These are phyloP conservation scores for Blera fallax DNA, from an alignment of 2,888 invertebrate species.

Conservation along the genomic window DNA sequence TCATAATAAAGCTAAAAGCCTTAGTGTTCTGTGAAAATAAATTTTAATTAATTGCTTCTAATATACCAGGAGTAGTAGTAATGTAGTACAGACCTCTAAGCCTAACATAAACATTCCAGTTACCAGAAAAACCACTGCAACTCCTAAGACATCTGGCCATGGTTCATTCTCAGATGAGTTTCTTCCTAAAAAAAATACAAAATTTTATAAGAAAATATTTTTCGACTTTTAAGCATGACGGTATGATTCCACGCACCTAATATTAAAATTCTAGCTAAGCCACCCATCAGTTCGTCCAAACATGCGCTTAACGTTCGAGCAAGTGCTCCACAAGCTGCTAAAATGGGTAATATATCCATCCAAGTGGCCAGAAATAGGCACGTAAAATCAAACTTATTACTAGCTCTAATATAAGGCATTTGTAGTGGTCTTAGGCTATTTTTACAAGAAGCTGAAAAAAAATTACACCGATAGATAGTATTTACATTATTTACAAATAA, in stretches of 20 bases:
- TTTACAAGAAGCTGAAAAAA: slow-evolving; percentile 79
- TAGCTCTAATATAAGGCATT: slow-evolving; percentile 81
- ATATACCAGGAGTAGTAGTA: neutral
- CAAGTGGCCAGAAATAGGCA: slow-evolving; percentile 83
- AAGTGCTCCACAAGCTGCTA: slow-evolving; percentile 83
- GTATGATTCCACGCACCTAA: slow-evolving; percentile 79
- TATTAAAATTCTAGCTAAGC: slow-evolving; percentile 83
- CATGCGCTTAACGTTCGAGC: slow-evolving; percentile 84
- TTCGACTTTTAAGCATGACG: neutral
- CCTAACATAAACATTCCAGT: slow-evolving; percentile 84
- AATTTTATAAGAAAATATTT: neutral
- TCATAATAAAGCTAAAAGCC: slow-evolving; percentile 81
- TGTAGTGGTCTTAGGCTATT: slow-evolving; percentile 80
- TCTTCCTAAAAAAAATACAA: slow-evolving; percentile 77
- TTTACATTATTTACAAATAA: slow-evolving; percentile 8
- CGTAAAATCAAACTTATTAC: slow-evolving; percentile 81
- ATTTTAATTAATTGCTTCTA: neutral
- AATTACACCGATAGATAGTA: slow-evolving; percentile 14
- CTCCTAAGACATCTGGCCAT: slow-evolving; percentile 84
- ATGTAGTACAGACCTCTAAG: slow-evolving; percentile 82
- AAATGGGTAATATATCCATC: slow-evolving; percentile 83
- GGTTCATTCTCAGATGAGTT: slow-evolving; percentile 82
- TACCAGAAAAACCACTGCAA: slow-evolving; percentile 83
- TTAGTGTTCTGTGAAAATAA: slow-evolving; percentile 78
- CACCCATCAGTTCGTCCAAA: slow-evolving; percentile 84